Evolutionary conservation across 1,140 invertebrate species (phyloP).

Genomic region (Xylocopa sonorina): DNA sequence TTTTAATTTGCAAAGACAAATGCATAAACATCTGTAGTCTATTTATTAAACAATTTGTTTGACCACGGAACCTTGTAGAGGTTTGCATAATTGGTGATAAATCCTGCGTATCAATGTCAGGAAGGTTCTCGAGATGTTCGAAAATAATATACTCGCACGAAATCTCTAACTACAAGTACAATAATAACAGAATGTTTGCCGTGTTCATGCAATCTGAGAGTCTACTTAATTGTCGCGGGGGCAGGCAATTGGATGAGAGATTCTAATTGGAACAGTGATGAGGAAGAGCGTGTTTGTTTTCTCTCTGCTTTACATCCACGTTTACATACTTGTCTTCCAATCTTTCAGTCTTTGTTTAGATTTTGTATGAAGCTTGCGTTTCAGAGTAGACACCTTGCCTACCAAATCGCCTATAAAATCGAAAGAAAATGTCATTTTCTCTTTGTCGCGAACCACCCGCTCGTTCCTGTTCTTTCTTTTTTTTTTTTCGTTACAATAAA

Average conservation of each 20-base stretch:
- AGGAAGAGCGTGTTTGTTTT: slow-evolving; percentile 54
- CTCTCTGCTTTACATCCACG: slow-evolving; percentile 40
- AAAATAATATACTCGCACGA: slow-evolving; percentile 5
- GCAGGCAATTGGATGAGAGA: slow-evolving; percentile 58
- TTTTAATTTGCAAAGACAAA: no score
- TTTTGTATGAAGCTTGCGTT: slow-evolving; percentile 76
- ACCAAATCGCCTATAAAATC: slow-evolving; percentile 78
- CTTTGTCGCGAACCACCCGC: background rate
- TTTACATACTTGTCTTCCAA: slow-evolving; percentile 78
- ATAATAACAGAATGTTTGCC: background rate
- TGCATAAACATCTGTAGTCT: no score
- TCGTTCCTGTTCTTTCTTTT: slow-evolving; percentile 19
- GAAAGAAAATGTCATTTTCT: slow-evolving; percentile 66
- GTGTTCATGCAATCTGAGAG: slow-evolving; percentile 61
- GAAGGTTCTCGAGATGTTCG: slow-evolving; percentile 13
- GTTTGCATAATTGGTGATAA: slow-evolving; percentile 35
- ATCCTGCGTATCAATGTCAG: background rate
- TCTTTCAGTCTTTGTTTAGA: slow-evolving; percentile 76
- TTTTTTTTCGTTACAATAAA: background rate
- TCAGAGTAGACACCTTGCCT: slow-evolving; percentile 77
- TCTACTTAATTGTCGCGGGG: slow-evolving; percentile 33
- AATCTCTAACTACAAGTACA: slow-evolving; percentile 24
- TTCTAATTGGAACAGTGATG: slow-evolving; percentile 48
- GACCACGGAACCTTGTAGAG: slow-evolving; percentile 44
- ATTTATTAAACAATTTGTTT: slow-evolving; percentile 1